Base-by-base conservation (phyloP, 2,888 invertebrate genomes). In the Ceramica pisi region DNA sequence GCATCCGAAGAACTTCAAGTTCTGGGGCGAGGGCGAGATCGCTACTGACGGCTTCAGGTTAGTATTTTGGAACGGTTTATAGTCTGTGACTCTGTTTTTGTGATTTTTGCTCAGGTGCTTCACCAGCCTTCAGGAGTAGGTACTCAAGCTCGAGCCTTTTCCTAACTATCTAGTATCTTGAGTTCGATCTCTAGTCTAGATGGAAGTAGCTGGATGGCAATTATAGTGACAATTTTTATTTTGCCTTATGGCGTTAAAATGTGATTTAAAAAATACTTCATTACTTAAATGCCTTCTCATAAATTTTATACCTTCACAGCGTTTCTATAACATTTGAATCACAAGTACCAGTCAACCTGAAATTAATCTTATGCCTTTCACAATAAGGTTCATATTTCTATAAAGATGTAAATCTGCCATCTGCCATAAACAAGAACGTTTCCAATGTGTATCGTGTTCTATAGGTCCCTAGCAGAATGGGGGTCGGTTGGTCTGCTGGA, bases 401-500 rank as follows among this genome's bases (percentile, higher is more conserved):
- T 12, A 14, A 26, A 14, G 31, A 4, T 31, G 31, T 19, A 19
- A 23, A 5, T 14, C 10, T 19, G 2, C 21, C 6, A 9, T 6
- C 10, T 21, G 23, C 2, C n/a, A n/a, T 12, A 1, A 6, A 23
- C 14, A 51, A 51, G 14, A 0, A 23, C 7, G 4, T 23, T 14
- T 55, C 16, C 2, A 62, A 21, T 10, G 1, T 46, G 16, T 16
- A 1, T 16, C 7, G 2, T 44, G 48, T 23, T n/a, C 1, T 1
- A 0, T 79, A 96, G 96, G 83, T 97, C 97, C 51, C 88, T 97
- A 53, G 99, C 99, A 0, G 98, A 99, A 92, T 98, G 98, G 97
- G 99, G 99, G 2, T 98, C 98, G 0, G 98, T 99, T 0, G 97
- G 98, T 23, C 97, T 98, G 38, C 95, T 99, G 91, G 99, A 99